Conservation (phyloP, 1,140 invertebrate genomes). For the Vanessa tameamea region DNA sequence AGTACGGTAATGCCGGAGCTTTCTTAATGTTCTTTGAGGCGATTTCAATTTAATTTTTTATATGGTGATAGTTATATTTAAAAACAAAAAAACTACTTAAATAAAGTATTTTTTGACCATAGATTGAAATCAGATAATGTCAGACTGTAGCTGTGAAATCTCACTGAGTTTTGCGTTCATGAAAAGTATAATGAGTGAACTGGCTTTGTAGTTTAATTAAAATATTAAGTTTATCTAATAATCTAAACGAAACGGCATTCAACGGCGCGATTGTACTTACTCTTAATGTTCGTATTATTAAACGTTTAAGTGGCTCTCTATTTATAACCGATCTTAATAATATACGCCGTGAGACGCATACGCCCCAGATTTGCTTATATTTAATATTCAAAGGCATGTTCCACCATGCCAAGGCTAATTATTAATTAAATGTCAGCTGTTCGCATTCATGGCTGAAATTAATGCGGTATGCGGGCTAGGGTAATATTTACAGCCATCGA, state of each 20-base stretch:
- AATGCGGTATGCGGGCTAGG: not conserved
- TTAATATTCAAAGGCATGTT: constrained; percentile 7
- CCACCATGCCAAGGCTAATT: not conserved
- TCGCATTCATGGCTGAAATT: not conserved
- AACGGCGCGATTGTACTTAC: not conserved
- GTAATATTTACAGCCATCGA: constrained; percentile 4
- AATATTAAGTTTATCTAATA: not conserved
- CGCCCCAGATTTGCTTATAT: not conserved
- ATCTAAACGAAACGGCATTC: not conserved
- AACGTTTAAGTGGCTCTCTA: not conserved
- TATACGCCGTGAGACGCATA: not conserved
- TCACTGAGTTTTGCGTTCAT: not conserved
- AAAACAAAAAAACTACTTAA: no score
- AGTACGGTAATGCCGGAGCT: no score
- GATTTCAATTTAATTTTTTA: no score
- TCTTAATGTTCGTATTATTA: not conserved
- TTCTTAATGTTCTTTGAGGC: no score
- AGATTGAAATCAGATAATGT: no score
- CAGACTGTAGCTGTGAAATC: not conserved
- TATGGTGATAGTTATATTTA: no score
- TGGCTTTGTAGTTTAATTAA: not conserved
- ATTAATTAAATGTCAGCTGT: constrained; percentile 11
- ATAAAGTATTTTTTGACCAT: no score
- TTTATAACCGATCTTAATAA: constrained; percentile 4
- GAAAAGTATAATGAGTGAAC: no score